These are phyloP conservation scores for Daktulosphaira vitifoliae DNA, from an alignment of 1,140 invertebrate species.

Conservation along the genomic window DNA sequence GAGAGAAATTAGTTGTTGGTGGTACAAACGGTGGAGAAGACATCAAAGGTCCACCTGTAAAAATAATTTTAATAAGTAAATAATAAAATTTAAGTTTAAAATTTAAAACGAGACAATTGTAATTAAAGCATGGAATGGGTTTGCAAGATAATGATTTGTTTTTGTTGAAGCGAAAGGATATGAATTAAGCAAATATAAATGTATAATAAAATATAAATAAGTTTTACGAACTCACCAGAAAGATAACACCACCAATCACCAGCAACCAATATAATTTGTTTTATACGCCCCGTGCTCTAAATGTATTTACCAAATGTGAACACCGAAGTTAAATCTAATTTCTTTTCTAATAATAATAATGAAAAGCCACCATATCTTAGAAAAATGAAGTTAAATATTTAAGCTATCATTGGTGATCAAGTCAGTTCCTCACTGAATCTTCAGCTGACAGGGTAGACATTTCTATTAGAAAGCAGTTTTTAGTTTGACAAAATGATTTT, in stretches of 20 bases:
- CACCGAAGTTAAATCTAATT: conserved; percentile 23
- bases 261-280: conserved; percentile 31
- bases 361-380: conserved; percentile 6
- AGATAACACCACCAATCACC: conserved; percentile 32
- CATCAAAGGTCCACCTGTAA: conserved; percentile 18
- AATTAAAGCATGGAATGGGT: too few species aligned
- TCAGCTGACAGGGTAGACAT: too few species aligned
- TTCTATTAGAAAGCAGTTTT: too few species aligned
- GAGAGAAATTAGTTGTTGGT: neutral
- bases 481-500: too few species aligned
- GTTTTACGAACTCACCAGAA: conserved; percentile 30
- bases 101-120: too few species aligned
- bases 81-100: neutral
- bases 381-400: neutral
- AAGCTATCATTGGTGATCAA: neutral
- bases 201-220: conserved; percentile 15
- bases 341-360: neutral
- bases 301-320: conserved; percentile 25
- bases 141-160: neutral
- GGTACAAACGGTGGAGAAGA: conserved; percentile 15
- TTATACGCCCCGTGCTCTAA: conserved; percentile 32
- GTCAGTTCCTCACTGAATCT: too few species aligned
- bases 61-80: neutral
- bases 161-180: conserved; percentile 11
- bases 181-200: conserved; percentile 16